These are phyloP conservation scores for Holocentrus rufus DNA, from an alignment of 2,797 vertebrate species.

Conservation along the genomic window DNA sequence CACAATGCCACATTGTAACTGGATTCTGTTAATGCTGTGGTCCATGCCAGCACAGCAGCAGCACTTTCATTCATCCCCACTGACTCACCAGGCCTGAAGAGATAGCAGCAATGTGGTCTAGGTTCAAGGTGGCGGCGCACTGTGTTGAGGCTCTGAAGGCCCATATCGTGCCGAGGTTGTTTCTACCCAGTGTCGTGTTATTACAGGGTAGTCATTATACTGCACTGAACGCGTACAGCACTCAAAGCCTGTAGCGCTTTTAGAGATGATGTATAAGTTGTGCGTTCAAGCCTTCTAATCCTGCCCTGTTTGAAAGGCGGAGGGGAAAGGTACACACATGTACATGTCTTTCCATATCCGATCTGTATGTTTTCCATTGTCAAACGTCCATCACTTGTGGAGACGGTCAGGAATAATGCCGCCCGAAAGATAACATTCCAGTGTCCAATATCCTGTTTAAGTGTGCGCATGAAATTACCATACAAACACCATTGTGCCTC, in stretches of 20 bases:
- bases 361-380: slow-evolving; percentile 66
- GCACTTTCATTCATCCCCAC: slow-evolving; percentile 17
- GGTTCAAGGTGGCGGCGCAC: background rate
- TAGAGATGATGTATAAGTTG: slow-evolving; percentile 29
- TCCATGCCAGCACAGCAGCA: slow-evolving; percentile 8
- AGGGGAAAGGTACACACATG: slow-evolving; percentile 58
- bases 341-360: slow-evolving; percentile 69
- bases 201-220: slow-evolving; percentile 54
- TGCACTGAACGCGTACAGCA: slow-evolving; percentile 30
- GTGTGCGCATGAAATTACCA: slow-evolving; percentile 77
- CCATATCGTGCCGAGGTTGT: slow-evolving; percentile 5
- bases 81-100: slow-evolving; percentile 4
- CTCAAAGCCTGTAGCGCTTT: slow-evolving; percentile 46
- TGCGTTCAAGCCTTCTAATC: slow-evolving; percentile 56
- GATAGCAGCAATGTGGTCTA: background rate
- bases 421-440: slow-evolving; percentile 76
- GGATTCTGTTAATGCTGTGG: slow-evolving; percentile 17
- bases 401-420: slow-evolving; percentile 63
- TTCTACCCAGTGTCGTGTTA: slow-evolving; percentile 51
- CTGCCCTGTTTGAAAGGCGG: slow-evolving; percentile 42
- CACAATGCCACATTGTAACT: slow-evolving; percentile 26
- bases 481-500: slow-evolving; percentile 74
- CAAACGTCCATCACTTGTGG: slow-evolving; percentile 61
- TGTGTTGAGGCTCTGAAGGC: background rate
- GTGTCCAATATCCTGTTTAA: slow-evolving; percentile 75